Conservation (phyloP, 92 coral and sea anemone genomes). For the Diadumene lineata region DNA sequence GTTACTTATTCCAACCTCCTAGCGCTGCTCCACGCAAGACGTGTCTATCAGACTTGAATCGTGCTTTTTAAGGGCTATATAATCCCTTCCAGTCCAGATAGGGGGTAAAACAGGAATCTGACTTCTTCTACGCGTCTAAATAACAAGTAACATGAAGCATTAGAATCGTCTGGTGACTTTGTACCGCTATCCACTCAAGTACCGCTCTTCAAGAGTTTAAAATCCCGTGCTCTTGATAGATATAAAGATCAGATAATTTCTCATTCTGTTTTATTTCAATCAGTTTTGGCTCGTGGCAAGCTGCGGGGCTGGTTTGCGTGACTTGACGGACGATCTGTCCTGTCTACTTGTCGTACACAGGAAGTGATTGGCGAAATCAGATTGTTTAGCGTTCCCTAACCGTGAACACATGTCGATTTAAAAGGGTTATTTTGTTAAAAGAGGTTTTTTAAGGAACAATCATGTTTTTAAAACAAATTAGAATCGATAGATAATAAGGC, state of each 20-base stretch:
- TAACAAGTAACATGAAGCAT: constrained; percentile 1
- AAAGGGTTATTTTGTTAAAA: constrained; percentile 13
- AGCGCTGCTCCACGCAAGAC: constrained; percentile 19
- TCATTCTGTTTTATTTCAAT: constrained; percentile 21
- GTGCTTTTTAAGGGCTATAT: constrained; percentile 41
- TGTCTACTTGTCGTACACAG: constrained; percentile 25
- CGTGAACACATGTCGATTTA: constrained; percentile 18
- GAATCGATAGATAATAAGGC: too few species aligned
- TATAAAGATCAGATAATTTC: constrained; percentile 19
- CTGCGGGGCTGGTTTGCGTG: constrained; percentile 19
- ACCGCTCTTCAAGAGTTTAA: constrained; percentile 4
- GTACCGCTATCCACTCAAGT: constrained; percentile 12
- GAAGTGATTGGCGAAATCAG: constrained; percentile 27
- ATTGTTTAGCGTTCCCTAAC: constrained; percentile 2
- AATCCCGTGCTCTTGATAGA: constrained; percentile 23
- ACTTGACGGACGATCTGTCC: background rate
- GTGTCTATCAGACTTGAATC: constrained; percentile 25
- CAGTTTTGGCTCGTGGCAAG: constrained; percentile 2
- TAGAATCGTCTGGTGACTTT: background rate
- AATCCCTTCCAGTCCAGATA: constrained; percentile 42
- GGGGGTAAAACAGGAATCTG: constrained; percentile 66
- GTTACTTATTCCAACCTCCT: constrained; percentile 24
- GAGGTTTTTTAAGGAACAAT: background rate
- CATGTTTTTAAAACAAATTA: constrained; percentile 11
- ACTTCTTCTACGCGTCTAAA: constrained; percentile 11